Evolutionary conservation across 2,113 vertebrate species (phyloP), one percentile per base, ranked within the genome.

Genomic region (Tichodroma muraria): DNA sequence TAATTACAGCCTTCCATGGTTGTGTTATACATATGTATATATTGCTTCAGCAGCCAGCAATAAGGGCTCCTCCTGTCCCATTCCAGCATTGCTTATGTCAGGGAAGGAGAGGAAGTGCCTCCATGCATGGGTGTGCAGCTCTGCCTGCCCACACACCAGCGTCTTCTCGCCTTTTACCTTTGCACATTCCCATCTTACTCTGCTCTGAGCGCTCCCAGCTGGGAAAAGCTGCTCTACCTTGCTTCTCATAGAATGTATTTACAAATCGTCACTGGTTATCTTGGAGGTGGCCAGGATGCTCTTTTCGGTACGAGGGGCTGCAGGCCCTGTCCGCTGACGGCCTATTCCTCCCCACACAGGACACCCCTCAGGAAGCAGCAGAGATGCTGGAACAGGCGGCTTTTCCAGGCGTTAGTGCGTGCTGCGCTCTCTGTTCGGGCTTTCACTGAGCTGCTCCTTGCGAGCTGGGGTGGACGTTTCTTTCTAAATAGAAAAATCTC

Each of bases 281-380:
- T 52, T 13, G 24, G 66, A 54, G 14, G 12, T 2, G 6, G 56
- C 23, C 45, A 17, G 16, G 53, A 12, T 3, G 21, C 15, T 22
- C 22, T 10, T 8, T 6, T 10, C 0, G 1, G 11, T 8, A 4
- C 28, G 4, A 2, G 31, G 18, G 25, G 13, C 38, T 6, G 16
- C n/a, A 10, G 25, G 37, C 42, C 5, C 28, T 33, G 27, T 38
- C 11, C 0, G 0, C 44, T 20, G 45, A 17, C 31, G 3, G 49
- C 3, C 12, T 11, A 5, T 5, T 18, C 15, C 33, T 53, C 13
- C 30, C 13, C 18, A 7, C 13, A 3, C 33, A 47, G 14, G 50
- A 42, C 10, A 37, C 14, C 11, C 30, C 8, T 5, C 4, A 1
- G 37, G 65, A 22, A 35, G 63, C 35, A 14, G 27, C 57, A 15